Conservation (phyloP, 1,140 invertebrate species). For the Drosophila teissieri region DNA sequence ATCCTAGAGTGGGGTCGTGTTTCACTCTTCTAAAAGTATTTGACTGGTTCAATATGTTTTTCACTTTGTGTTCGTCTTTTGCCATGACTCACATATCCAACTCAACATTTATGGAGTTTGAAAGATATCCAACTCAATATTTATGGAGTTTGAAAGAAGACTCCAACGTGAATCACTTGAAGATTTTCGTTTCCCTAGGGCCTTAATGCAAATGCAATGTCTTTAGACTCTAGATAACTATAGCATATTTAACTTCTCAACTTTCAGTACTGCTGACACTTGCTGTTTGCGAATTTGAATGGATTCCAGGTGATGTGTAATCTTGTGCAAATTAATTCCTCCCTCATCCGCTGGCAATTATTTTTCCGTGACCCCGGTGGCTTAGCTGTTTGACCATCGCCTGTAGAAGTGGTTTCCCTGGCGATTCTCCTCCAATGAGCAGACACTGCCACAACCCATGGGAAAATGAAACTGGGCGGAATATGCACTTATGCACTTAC, state of each 20-base stretch:
- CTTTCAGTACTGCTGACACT: background rate
- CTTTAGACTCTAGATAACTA: too few species aligned
- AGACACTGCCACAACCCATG: conserved; percentile 17
- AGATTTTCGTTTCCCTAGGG: too few species aligned
- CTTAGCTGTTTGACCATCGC: conserved; percentile 16
- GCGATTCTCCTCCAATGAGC: conserved; percentile 36
- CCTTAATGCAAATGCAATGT: too few species aligned
- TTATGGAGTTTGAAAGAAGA: too few species aligned
- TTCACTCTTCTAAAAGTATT: background rate
- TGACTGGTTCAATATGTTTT: too few species aligned
- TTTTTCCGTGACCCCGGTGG: conserved; percentile 1
- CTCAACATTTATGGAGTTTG: too few species aligned
- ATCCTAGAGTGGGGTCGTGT: background rate
- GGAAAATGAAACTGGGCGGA: conserved; percentile 23
- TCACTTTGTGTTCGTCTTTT: too few species aligned
- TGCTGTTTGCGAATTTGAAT: too few species aligned
- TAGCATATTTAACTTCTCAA: background rate
- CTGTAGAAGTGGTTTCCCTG: background rate
- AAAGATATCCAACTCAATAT: too few species aligned
- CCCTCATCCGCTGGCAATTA: conserved; percentile 27
- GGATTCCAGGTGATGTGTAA: background rate
- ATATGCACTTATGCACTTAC: conserved; percentile 45
- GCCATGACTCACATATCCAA: too few species aligned
- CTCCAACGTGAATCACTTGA: too few species aligned
- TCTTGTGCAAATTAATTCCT: conserved; percentile 37